These are phyloP conservation scores for Drosophila anomalata DNA, from an alignment of 2,888 invertebrate species.

Conservation along the genomic window DNA sequence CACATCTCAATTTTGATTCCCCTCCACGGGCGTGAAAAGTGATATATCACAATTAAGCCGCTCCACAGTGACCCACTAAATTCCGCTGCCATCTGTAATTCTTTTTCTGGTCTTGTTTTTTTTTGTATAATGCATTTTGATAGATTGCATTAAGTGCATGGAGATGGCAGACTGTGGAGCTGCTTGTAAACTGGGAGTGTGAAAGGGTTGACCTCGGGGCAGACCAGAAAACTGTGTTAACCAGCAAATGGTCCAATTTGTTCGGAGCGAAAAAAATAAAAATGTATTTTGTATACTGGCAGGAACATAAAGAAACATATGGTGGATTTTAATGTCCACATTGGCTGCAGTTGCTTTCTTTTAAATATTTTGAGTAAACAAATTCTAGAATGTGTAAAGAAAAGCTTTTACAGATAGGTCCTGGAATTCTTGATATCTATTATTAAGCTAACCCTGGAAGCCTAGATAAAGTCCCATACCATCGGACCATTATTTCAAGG, in stretches of 20 bases:
- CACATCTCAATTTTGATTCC: conserved; percentile 22
- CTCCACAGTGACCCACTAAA: conserved; percentile 65
- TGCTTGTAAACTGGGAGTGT: conserved; percentile 71
- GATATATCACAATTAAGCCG: conserved; percentile 75
- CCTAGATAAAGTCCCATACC: conserved; percentile 9
- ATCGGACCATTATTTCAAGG: conserved; percentile 27
- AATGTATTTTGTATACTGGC: conserved; percentile 9
- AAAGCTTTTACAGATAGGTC: background rate
- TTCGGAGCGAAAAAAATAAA: background rate
- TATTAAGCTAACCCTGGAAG: conserved; percentile 10
- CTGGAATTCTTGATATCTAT: background rate
- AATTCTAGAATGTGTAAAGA: conserved; percentile 11
- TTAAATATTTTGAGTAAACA: conserved; percentile 5
- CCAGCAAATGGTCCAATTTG: conserved; percentile 33
- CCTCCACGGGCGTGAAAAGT: conserved; percentile 40
- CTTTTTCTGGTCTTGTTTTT: conserved; percentile 1
- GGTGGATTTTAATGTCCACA: conserved; percentile 6
- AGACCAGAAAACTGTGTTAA: conserved; percentile 29
- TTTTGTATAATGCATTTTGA: conserved; percentile 68
- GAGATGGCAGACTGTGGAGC: conserved; percentile 45
- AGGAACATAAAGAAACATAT: conserved; percentile 20
- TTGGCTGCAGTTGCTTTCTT: conserved; percentile 7
- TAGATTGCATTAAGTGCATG: conserved; percentile 68
- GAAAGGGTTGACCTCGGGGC: conserved; percentile 61
- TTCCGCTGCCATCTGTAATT: conserved; percentile 30